These are phyloP conservation scores for Malachius bipustulatus DNA, from an alignment of 2,888 invertebrate species.

Conservation along the genomic window DNA sequence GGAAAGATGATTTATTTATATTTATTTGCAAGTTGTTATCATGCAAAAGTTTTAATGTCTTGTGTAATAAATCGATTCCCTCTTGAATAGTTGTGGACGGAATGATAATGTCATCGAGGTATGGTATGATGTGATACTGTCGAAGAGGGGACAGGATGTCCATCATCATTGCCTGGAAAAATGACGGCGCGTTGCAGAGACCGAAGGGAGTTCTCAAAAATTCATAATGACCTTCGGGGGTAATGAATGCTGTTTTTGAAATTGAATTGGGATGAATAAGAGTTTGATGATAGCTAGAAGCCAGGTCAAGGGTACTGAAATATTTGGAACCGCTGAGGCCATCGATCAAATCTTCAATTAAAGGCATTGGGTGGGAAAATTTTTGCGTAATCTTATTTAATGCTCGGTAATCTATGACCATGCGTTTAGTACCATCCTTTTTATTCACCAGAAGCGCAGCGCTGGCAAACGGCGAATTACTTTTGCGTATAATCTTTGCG, in stretches of 20 bases:
- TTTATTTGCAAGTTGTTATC: constrained; percentile 10
- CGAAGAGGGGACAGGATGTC: constrained; percentile 7
- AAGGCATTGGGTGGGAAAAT: constrained; percentile 7
- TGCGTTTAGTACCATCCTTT: constrained; percentile 4
- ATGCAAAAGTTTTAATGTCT: constrained; percentile 7
- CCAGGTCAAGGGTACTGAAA: constrained; percentile 18
- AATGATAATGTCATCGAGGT: constrained; percentile 14
- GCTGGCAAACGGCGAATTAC: neutral
- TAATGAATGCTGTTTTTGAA: constrained; percentile 22
- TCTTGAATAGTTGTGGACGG: constrained; percentile 11
- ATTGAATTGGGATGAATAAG: constrained; percentile 18
- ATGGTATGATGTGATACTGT: constrained; percentile 8
- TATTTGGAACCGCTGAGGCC: constrained; percentile 11
- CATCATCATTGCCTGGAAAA: constrained; percentile 10
- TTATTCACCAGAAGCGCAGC: constrained; percentile 7
- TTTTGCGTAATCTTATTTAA: constrained; percentile 10
- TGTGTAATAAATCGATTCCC: constrained; percentile 5
- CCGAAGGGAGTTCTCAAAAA: constrained; percentile 13
- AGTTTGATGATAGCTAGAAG: constrained; percentile 23
- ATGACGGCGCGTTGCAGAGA: constrained; percentile 12
- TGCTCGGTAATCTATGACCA: constrained; percentile 8
- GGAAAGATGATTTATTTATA: constrained; percentile 7
- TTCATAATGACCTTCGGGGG: constrained; percentile 19
- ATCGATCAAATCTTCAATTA: constrained; percentile 14
- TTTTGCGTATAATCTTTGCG: too few species aligned